These are phyloP conservation scores for Hiodon alosoides DNA, from an alignment of 2,113 vertebrate species.

Conservation along the genomic window DNA sequence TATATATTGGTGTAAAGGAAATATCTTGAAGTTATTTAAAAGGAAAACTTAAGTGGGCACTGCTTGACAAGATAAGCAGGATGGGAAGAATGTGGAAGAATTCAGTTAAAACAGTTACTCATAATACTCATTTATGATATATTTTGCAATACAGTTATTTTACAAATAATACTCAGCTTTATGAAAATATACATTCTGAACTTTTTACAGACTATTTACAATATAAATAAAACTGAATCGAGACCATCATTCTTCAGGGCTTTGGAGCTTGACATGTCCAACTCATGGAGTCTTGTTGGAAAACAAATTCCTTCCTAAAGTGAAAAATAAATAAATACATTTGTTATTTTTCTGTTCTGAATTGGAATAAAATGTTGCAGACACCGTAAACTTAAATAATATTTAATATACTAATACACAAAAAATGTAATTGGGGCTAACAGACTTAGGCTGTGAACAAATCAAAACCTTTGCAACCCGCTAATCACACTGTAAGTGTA, in stretches of 20 bases:
- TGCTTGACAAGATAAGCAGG: no score
- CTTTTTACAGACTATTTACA: slow-evolving; percentile 53
- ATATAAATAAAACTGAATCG: slow-evolving; percentile 47
- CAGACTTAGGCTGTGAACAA: not conserved
- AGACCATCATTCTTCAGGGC: slow-evolving; percentile 31
- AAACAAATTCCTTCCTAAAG: slow-evolving; percentile 63
- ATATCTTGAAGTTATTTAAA: no score
- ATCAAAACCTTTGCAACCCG: not conserved
- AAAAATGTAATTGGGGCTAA: not conserved
- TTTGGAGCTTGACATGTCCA: slow-evolving; percentile 65
- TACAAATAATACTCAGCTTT: slow-evolving; percentile 28
- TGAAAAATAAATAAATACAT: slow-evolving; percentile 22
- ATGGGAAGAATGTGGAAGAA: no score
- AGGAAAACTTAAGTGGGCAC: no score
- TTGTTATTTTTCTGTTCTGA: no score
- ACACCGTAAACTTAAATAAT: not conserved
- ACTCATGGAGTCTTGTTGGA: slow-evolving; percentile 49
- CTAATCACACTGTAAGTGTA: not conserved
- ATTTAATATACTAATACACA: not conserved
- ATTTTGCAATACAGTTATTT: not conserved
- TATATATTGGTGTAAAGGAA: no score
- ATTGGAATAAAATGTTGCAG: no score
- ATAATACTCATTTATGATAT: no score
- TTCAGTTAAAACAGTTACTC: no score
- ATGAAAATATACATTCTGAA: slow-evolving; percentile 41